Evolutionary conservation across 2,113 vertebrate species (phyloP).

Genomic region (Turdus rufiventris): DNA sequence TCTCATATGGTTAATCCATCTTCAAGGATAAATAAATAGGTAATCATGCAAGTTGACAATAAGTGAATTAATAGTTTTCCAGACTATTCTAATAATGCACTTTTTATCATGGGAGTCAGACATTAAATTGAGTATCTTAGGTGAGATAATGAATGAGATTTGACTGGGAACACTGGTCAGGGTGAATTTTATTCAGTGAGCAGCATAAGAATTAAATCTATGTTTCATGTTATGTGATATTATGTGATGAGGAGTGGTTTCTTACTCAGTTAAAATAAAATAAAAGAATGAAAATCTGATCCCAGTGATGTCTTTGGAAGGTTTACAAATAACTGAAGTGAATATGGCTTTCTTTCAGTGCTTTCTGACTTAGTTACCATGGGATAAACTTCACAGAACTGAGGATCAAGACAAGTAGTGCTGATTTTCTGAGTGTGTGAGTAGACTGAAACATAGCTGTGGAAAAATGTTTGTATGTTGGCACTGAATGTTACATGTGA

Average conservation of each 20-base stretch:
- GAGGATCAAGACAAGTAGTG: background rate
- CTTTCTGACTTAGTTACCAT: background rate
- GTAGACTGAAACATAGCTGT: background rate
- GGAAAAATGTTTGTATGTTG: background rate
- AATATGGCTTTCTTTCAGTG: background rate
- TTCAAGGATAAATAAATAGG: background rate
- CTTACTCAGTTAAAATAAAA: background rate
- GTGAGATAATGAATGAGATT: background rate
- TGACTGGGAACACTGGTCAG: background rate
- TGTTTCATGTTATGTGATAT: background rate
- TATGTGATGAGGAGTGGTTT: background rate
- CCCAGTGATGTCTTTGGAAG: background rate
- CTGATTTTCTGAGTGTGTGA: background rate
- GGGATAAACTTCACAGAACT: background rate
- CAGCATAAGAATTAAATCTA: background rate
- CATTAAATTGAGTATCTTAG: background rate
- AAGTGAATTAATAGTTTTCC: background rate
- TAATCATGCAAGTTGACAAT: background rate
- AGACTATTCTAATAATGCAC: background rate
- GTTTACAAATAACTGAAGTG: background rate
- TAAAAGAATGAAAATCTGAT: background rate
- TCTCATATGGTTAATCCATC: background rate
- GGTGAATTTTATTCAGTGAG: background rate
- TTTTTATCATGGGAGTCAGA: background rate
- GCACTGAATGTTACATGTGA: background rate